phyloP scores from a whole-genome alignment of 2,888 invertebrate species.

The Scrobipalpa atriplicella region DNA sequence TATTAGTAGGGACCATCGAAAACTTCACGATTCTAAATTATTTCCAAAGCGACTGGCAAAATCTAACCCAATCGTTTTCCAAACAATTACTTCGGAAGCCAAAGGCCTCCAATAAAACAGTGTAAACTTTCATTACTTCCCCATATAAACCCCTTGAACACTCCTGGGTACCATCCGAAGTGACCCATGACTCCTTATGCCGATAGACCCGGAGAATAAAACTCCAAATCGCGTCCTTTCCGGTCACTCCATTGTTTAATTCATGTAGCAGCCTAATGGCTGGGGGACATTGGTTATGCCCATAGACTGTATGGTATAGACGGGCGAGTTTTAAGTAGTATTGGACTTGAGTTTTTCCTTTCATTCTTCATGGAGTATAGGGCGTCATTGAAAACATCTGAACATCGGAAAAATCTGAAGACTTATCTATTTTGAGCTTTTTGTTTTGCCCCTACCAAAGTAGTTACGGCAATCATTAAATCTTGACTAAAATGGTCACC shows the following conservation, averaged over 20 bases:
- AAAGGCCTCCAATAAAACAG: background rate
- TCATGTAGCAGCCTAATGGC: constrained; percentile 29
- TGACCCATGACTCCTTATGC: background rate
- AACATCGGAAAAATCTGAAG: background rate
- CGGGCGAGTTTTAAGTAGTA: too few relatives aligned
- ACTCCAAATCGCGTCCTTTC: background rate
- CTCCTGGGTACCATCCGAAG: background rate
- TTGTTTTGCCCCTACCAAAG: too few relatives aligned
- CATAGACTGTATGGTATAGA: constrained; percentile 1
- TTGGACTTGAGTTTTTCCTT: too few relatives aligned
- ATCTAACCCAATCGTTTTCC: too few relatives aligned
- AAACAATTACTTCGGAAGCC: background rate
- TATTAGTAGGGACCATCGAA: too few relatives aligned
- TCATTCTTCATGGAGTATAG: too few relatives aligned
- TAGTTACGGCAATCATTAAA: too few relatives aligned
- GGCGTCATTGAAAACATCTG: too few relatives aligned
- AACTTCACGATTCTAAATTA: too few relatives aligned
- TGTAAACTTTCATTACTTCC: background rate
- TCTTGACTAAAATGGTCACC: too few relatives aligned
- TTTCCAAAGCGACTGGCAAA: too few relatives aligned
- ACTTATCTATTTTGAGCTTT: background rate
- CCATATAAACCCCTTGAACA: background rate
- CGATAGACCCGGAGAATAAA: background rate
- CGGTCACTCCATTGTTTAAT: constrained; percentile 32
- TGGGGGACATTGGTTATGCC: background rate